Conservation (phyloP, 2,797 vertebrate genomes). For the Notolepis coatsorum region DNA sequence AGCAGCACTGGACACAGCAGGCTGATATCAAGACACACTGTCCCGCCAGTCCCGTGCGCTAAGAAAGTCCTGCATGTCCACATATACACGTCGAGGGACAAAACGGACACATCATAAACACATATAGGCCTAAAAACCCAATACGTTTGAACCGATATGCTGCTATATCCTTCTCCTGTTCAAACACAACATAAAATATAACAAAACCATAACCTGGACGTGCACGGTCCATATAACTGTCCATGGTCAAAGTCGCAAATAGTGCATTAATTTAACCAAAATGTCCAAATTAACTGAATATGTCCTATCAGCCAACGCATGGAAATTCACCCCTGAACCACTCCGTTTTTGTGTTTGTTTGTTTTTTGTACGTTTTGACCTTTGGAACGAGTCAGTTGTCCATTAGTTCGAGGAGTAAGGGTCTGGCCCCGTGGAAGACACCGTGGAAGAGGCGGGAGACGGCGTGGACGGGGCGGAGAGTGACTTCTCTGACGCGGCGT, state of each 20-base stretch:
- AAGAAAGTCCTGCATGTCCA: background rate
- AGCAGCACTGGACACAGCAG: conserved; percentile 46
- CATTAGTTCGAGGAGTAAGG: conserved; percentile 78
- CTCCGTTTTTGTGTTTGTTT: background rate
- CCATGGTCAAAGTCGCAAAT: conserved; percentile 80
- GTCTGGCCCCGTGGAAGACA: conserved; percentile 79
- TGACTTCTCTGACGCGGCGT: conserved; percentile 90
- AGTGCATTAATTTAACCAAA: conserved; percentile 78
- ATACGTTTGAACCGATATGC: conserved; percentile 25
- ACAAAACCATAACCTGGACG: conserved; percentile 72
- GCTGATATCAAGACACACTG: conserved; percentile 5
- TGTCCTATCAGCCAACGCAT: conserved; percentile 27
- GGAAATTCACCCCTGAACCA: conserved; percentile 37
- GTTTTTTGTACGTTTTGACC: no score
- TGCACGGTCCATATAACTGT: conserved; percentile 31
- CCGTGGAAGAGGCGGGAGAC: conserved; percentile 88
- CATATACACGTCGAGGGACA: background rate
- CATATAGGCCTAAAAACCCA: conserved; percentile 5
- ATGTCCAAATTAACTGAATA: conserved; percentile 24
- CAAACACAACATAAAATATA: conserved; percentile 80
- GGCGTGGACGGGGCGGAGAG: conserved; percentile 89
- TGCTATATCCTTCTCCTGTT: conserved; percentile 9
- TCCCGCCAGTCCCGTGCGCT: no score
- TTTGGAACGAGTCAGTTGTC: conserved; percentile 5
- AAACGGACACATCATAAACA: conserved; percentile 27